phyloP scores from a whole-genome alignment of 64 coral and sea anemone genomes.

The Porites lutea region DNA sequence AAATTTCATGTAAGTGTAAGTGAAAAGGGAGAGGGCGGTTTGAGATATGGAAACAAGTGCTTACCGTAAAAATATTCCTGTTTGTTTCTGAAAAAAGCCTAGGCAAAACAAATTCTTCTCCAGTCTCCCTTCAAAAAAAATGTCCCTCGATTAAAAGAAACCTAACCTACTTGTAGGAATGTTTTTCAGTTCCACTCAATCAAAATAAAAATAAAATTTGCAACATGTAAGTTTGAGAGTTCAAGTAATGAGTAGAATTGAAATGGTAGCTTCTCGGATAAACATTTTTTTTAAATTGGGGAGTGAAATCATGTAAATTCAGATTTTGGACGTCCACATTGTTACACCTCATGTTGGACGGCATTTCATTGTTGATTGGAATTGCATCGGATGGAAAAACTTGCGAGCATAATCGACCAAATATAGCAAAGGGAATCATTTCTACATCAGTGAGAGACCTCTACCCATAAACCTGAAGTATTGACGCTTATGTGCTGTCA shows the following conservation, averaged over 20 bases:
- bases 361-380: too few species aligned
- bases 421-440: not conserved
- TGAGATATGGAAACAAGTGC: too few species aligned
- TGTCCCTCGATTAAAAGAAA: too few species aligned
- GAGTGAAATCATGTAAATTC: not conserved
- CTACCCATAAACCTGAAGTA: not conserved
- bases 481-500: conserved; percentile 12
- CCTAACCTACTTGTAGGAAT: too few species aligned
- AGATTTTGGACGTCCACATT: too few species aligned
- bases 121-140: not conserved
- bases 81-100: too few species aligned
- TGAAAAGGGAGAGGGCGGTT: too few species aligned
- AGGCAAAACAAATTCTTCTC: not conserved
- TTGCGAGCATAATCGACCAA: not conserved
- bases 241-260: not conserved
- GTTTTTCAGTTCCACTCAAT: too few species aligned
- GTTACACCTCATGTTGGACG: too few species aligned
- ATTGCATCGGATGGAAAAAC: too few species aligned
- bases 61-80: too few species aligned
- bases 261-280: not conserved
- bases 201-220: not conserved
- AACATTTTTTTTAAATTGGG: not conserved
- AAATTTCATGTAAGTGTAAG: too few species aligned
- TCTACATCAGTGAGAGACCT: not conserved
- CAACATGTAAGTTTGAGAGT: not conserved